phyloP scores from a whole-genome alignment of 2,113 vertebrate species.

The Periophthalmodon schlosseri region DNA sequence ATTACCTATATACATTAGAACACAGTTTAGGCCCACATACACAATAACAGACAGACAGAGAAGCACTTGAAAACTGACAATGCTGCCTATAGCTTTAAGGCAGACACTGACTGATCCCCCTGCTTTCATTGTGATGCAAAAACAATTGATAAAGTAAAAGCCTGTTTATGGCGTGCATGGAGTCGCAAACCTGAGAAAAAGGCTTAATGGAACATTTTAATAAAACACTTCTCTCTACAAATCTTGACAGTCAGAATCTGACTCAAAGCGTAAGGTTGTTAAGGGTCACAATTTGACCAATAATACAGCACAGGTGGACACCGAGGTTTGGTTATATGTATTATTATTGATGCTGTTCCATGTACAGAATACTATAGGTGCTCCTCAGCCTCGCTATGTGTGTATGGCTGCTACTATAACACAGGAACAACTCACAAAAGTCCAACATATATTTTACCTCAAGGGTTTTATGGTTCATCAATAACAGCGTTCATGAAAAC shows the following conservation, averaged over 20 bases:
- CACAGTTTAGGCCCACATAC: slow-evolving; percentile 75
- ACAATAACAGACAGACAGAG: slow-evolving; percentile 76
- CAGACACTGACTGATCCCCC: slow-evolving; percentile 52
- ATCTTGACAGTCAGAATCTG: slow-evolving; percentile 53
- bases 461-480: slow-evolving; percentile 57
- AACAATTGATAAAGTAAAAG: slow-evolving; percentile 6
- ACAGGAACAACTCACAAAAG: slow-evolving; percentile 72
- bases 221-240: slow-evolving; percentile 5
- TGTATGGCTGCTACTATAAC: slow-evolving; percentile 71
- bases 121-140: slow-evolving; percentile 14
- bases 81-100: slow-evolving; percentile 61
- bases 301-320: slow-evolving; percentile 69
- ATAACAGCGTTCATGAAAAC: slow-evolving; percentile 67
- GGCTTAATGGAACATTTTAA: slow-evolving; percentile 56
- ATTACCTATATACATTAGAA: slow-evolving; percentile 75
- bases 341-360: slow-evolving; percentile 64
- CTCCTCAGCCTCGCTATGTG: slow-evolving; percentile 70
- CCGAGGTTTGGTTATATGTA: slow-evolving; percentile 61
- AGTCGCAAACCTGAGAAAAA: slow-evolving; percentile 67
- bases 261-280: slow-evolving; percentile 53
- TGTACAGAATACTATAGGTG: slow-evolving; percentile 64
- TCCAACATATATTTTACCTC: slow-evolving; percentile 59
- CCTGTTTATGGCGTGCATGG: slow-evolving; percentile 37
- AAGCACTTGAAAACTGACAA: slow-evolving; percentile 73
- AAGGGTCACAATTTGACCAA: slow-evolving; percentile 62